A percentile compares a stretch with the other conserved stretches of the same genome.
These are phyloP conservation scores for Panorpa germanica DNA, from an alignment of 2,888 invertebrate species.

Conservation along the genomic window DNA sequence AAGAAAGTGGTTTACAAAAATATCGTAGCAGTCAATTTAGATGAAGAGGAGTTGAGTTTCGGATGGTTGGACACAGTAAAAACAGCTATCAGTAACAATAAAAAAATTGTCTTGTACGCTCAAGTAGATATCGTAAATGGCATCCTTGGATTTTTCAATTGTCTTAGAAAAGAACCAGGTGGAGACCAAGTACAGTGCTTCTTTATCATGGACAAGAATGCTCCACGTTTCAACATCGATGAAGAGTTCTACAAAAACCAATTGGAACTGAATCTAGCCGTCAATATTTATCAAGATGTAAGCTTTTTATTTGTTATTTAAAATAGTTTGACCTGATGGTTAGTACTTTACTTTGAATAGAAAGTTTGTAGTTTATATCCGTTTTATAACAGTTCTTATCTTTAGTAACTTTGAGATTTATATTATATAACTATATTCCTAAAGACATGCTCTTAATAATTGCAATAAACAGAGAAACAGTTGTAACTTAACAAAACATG, in stretches of 20 bases:
- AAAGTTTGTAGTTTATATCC: no score
- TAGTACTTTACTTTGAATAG: no score
- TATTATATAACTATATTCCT: no score
- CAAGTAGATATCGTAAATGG: slow-evolving; percentile 55
- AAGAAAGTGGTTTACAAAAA: no score
- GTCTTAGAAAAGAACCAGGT: slow-evolving; percentile 62
- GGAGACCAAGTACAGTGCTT: slow-evolving; percentile 42
- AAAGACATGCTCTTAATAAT: no score
- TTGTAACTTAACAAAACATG: no score
- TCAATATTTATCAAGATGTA: slow-evolving; percentile 53
- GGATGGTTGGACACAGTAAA: slow-evolving; percentile 20
- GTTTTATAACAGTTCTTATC: no score
- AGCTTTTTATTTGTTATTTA: slow-evolving; percentile 13
- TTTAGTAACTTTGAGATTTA: no score
- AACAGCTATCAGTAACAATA: slow-evolving; percentile 16
- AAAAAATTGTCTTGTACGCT: slow-evolving; percentile 36
- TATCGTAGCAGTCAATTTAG: no score
- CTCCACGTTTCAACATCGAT: slow-evolving; percentile 43
- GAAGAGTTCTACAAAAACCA: slow-evolving; percentile 45
- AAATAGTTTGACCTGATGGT: no score
- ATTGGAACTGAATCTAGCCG: slow-evolving; percentile 49
- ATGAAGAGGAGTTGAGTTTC: no score
- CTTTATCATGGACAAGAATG: slow-evolving; percentile 39
- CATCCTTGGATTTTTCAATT: slow-evolving; percentile 74
- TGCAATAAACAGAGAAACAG: no score